Conservation (phyloP, 1,140 invertebrate species). For the Drosophila trapezifrons region DNA sequence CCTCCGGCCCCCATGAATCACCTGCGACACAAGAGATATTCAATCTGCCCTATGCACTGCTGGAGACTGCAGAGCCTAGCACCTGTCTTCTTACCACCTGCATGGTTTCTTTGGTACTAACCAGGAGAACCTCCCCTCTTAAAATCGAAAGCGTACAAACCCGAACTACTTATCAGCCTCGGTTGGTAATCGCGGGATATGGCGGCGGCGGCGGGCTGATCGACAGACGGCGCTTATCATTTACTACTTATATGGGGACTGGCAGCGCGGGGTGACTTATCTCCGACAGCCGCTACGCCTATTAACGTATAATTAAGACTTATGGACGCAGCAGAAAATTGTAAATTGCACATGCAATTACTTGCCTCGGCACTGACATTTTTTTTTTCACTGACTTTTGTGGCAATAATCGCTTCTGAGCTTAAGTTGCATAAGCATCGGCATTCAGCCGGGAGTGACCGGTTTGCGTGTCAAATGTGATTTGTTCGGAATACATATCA, state of each 20-base stretch:
- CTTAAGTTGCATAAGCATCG: conserved; percentile 38
- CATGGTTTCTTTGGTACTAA: conserved; percentile 64
- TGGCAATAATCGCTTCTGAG: conserved; percentile 14
- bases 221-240: conserved; percentile 44
- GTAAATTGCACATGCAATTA: conserved; percentile 51
- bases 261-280: conserved; percentile 17
- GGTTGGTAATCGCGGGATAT: conserved; percentile 17
- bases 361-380: conserved; percentile 12
- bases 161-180: conserved; percentile 49
- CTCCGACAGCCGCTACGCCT: conserved; percentile 27
- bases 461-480: conserved; percentile 42
- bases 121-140: neutral
- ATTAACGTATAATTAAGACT: conserved; percentile 39
- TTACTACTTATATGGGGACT: neutral
- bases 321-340: conserved; percentile 35
- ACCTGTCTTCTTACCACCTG: conserved; percentile 62
- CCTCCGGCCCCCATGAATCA: conserved; percentile 31
- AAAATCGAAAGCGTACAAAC: conserved; percentile 22
- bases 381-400: conserved; percentile 10
- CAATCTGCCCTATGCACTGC: neutral
- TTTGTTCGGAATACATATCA: conserved; percentile 31
- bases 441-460: conserved; percentile 10
- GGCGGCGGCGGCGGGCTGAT: conserved; percentile 4
- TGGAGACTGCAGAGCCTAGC: neutral
- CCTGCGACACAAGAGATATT: conserved; percentile 9